Percentiles rank a stretch among this genome's conserved stretches.
Conservation (phyloP, 2,113 vertebrate species). For the Centropristis striata region DNA sequence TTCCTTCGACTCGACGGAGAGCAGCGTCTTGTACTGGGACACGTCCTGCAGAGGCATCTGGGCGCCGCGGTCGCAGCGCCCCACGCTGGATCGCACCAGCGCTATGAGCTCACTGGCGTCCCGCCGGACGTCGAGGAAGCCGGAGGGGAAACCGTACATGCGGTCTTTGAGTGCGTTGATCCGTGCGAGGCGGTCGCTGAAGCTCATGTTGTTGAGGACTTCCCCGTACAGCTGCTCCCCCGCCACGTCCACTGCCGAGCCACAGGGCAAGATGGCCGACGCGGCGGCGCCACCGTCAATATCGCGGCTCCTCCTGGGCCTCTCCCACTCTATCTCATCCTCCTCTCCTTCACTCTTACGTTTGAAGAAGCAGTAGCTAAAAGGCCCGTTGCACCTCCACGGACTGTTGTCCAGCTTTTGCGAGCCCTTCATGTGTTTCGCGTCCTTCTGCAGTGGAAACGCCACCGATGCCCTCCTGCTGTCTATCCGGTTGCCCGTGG, state of each 20-base stretch:
- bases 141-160: conserved; percentile 91
- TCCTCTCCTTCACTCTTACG: conserved; percentile 86
- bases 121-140: conserved; percentile 92
- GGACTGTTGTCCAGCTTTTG: conserved; percentile 89
- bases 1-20: conserved; percentile 95
- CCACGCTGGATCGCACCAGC: conserved; percentile 91
- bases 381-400: conserved; percentile 95
- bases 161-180: conserved; percentile 93
- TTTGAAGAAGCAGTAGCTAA: conserved; percentile 96
- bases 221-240: conserved; percentile 84
- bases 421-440: conserved; percentile 88
- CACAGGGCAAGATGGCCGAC: conserved; percentile 66
- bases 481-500: conserved; percentile 77
- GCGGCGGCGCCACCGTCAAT: conserved; percentile 17
- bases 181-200: conserved; percentile 88
- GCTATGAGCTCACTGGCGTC: conserved; percentile 96
- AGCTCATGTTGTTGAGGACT: conserved; percentile 89
- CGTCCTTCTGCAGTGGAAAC: conserved; percentile 88
- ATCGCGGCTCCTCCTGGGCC: conserved; percentile 54
- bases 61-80: conserved; percentile 82
- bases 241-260: conserved; percentile 55
- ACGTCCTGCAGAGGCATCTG: conserved; percentile 88
- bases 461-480: conserved; percentile 83
- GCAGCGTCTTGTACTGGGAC: conserved; percentile 94
- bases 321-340: conserved; percentile 89